A percentile compares a stretch with the other conserved stretches of the same genome.
phyloP scores from a whole-genome alignment of 2,797 vertebrate species.

The Dallia pectoralis region DNA sequence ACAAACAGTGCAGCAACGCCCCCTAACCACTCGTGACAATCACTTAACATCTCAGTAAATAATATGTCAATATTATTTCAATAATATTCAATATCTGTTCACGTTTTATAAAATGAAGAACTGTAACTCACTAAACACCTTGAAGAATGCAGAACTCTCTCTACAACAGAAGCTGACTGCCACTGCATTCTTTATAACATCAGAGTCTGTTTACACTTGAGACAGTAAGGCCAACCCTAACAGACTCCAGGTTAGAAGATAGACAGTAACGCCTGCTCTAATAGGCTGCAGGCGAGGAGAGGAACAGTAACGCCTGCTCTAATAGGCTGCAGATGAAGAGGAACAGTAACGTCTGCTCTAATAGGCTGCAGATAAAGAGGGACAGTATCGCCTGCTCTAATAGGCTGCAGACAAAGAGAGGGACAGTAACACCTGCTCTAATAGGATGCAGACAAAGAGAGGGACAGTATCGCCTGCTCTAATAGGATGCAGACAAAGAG shows the following conservation, averaged over 20 bases:
- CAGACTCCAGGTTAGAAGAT: background rate
- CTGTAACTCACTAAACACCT: background rate
- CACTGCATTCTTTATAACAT: background rate
- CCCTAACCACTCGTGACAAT: no score
- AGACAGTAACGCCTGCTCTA: background rate
- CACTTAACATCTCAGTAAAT: background rate
- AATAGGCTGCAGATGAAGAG: background rate
- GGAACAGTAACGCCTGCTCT: background rate
- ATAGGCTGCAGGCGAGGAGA: background rate
- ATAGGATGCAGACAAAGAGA: background rate
- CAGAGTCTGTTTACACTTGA: conserved; percentile 39
- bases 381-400: background rate
- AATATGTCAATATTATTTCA: background rate
- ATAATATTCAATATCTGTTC: no score
- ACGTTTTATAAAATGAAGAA: background rate
- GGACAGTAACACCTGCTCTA: background rate
- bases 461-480: background rate
- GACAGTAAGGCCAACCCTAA: background rate
- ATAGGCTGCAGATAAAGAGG: conserved; percentile 13
- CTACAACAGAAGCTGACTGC: background rate
- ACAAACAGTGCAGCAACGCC: no score
- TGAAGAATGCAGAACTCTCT: background rate
- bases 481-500: background rate
- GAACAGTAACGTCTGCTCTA: no score
- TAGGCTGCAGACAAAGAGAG: background rate